Percentiles rank a stretch among this genome's conserved stretches.
phyloP scores from a whole-genome alignment of 1,140 invertebrate species.

The Chironomus tepperi region DNA sequence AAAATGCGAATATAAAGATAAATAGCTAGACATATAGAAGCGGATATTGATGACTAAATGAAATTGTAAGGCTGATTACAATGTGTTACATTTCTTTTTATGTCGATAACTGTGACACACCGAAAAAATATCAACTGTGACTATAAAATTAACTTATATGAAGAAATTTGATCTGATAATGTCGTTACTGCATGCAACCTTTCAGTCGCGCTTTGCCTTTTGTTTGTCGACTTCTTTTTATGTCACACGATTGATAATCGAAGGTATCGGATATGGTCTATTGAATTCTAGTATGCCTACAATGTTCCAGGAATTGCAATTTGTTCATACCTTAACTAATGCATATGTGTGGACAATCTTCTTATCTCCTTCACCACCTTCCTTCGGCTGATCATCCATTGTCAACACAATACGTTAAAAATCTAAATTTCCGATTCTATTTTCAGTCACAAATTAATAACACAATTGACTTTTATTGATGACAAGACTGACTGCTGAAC shows the following conservation, averaged over 20 bases:
- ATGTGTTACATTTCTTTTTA: neutral
- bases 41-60: neutral
- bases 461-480: neutral
- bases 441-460: neutral
- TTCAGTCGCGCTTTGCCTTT: neutral
- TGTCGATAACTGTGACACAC: neutral
- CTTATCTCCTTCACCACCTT: conserved; percentile 47
- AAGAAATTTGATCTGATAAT: neutral
- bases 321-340: conserved; percentile 51
- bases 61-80: neutral
- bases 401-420: neutral
- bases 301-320: too few relatives aligned
- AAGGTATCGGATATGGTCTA: neutral
- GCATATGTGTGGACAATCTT: conserved; percentile 67
- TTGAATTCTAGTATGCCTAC: too few relatives aligned
- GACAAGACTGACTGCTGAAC: neutral
- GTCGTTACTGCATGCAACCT: conserved; percentile 8
- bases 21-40: neutral
- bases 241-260: neutral
- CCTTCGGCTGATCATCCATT: conserved; percentile 43
- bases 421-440: neutral
- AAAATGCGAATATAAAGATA: neutral
- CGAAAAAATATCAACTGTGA: neutral
- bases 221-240: neutral
- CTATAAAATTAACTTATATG: conserved; percentile 3